phyloP scores from a whole-genome alignment of 37 sponge, comb jelly and placozoan genomes.

The Chondrilla cf. caribensis region DNA sequence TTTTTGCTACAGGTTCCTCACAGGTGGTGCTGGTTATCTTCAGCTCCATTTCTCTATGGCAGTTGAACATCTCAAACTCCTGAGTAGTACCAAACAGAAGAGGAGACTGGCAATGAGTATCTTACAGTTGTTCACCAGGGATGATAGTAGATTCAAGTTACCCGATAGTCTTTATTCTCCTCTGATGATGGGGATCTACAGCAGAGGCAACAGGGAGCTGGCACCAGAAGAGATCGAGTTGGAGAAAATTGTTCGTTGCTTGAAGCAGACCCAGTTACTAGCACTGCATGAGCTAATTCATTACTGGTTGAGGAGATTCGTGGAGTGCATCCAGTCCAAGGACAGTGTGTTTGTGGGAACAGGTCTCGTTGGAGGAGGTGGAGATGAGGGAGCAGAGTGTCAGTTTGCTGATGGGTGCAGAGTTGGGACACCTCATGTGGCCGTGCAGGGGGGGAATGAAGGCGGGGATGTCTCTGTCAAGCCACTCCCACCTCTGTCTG shows the following conservation, averaged over 20 bases:
- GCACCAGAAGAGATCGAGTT: neutral
- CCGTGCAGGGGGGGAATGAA: neutral
- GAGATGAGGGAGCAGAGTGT: neutral
- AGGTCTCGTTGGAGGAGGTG: neutral
- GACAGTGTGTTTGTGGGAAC: neutral
- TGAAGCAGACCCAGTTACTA: neutral
- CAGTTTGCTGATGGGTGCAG: neutral
- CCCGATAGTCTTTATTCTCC: neutral
- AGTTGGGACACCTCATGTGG: neutral
- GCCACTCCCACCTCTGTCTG: neutral
- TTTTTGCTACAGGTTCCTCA: neutral
- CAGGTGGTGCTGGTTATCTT: neutral
- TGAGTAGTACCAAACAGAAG: too few species aligned
- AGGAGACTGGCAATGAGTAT: neutral
- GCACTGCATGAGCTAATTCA: neutral
- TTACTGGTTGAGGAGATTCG: neutral
- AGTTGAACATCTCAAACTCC: slow-evolving; percentile 9
- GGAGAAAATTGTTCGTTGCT: neutral
- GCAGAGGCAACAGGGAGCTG: neutral
- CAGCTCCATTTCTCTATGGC: neutral
- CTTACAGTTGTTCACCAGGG: neutral
- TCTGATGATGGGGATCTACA: neutral
- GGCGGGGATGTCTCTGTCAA: neutral
- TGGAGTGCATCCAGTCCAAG: neutral
- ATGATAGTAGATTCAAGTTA: neutral